Evolutionary conservation across 2,888 invertebrate species (phyloP).

Genomic region (Ormyrus rosae): DNA sequence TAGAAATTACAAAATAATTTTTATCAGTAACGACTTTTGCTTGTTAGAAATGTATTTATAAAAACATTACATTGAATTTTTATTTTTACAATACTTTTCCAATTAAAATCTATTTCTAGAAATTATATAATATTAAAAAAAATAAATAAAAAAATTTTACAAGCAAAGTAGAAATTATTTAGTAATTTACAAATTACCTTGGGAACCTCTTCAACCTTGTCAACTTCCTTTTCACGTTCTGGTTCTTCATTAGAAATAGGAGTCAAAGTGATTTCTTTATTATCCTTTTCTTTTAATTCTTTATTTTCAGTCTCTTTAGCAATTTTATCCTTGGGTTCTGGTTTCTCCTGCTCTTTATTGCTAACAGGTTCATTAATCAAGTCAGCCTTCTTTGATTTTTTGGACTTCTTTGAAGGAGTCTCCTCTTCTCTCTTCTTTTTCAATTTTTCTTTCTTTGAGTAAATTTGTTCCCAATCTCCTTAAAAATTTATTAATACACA

Average conservation of each 20-base stretch:
- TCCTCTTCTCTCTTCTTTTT: slow-evolving; percentile 81
- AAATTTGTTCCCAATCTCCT: slow-evolving; percentile 84
- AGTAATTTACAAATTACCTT: slow-evolving; percentile 48
- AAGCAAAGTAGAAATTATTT: too few relatives aligned
- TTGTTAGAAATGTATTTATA: too few relatives aligned
- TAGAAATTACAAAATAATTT: slow-evolving; percentile 3
- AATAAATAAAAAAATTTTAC: not conserved
- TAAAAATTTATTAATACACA: slow-evolving; percentile 7
- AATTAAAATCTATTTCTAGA: not conserved
- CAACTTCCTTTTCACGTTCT: slow-evolving; percentile 62
- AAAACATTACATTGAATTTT: not conserved
- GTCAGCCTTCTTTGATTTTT: slow-evolving; percentile 77
- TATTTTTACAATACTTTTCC: slow-evolving; percentile 2
- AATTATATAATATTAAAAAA: not conserved
- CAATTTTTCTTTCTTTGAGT: slow-evolving; percentile 82
- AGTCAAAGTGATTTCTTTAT: slow-evolving; percentile 71
- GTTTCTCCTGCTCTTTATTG: slow-evolving; percentile 73
- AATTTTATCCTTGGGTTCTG: slow-evolving; percentile 76
- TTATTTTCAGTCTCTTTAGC: slow-evolving; percentile 78
- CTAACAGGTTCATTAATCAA: slow-evolving; percentile 74
- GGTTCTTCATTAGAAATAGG: slow-evolving; percentile 67
- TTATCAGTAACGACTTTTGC: not conserved
- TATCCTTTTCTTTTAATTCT: slow-evolving; percentile 76
- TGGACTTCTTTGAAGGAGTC: slow-evolving; percentile 77
- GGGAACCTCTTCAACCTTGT: slow-evolving; percentile 63